Evolutionary conservation across 2,888 invertebrate genomes (phyloP).

Genomic region (Eupithecia subumbrata): DNA sequence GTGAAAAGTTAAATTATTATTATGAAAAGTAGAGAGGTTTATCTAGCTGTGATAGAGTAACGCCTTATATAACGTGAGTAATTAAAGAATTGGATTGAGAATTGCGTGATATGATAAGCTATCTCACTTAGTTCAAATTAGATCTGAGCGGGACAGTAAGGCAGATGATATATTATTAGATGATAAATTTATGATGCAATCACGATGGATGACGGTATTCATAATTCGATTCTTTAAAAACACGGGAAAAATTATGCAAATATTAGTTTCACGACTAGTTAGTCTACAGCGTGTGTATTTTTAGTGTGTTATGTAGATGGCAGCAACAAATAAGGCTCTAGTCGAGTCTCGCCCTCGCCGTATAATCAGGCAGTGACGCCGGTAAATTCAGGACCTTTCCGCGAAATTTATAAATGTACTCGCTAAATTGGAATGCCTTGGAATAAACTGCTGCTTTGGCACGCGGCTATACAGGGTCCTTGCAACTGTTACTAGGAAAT

Average conservation of each 20-base stretch:
- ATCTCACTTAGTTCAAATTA: no score
- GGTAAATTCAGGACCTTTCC: slow-evolving; percentile 6
- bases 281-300: not conserved
- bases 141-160: no score
- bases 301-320: not conserved
- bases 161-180: no score
- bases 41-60: not conserved
- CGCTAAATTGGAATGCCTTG: slow-evolving; percentile 9
- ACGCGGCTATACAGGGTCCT: not conserved
- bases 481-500: not conserved
- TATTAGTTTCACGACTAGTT: not conserved
- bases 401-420: slow-evolving; percentile 5
- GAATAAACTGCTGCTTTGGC: slow-evolving; percentile 8
- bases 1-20: not conserved
- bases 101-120: no score
- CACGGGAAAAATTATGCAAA: no score
- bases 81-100: no score
- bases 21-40: not conserved
- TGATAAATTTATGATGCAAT: no score
- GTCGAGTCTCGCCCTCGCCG: not conserved
- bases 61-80: no score
- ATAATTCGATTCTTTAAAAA: no score
- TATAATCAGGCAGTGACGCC: slow-evolving; percentile 11
- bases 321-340: not conserved
- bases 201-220: no score